A percentile compares a stretch with the other conserved stretches of the same genome.
These are phyloP conservation scores for Leptinotarsa tumamoca DNA, from an alignment of 2,888 invertebrate genomes.

Conservation along the genomic window DNA sequence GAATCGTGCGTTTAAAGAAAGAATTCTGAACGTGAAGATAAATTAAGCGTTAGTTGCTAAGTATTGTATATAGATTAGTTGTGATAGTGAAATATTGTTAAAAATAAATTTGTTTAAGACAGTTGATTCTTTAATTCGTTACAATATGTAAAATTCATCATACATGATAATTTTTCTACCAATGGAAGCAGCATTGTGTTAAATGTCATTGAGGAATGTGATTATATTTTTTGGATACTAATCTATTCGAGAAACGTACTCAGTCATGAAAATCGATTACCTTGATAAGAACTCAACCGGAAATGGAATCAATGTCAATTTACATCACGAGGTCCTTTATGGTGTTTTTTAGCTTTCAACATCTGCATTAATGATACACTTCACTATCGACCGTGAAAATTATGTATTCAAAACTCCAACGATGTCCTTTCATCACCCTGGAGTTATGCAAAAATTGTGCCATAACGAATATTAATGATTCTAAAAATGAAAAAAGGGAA, in stretches of 20 bases:
- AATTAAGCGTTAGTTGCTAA: too few species aligned
- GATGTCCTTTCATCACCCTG: not conserved
- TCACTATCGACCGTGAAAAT: conserved; percentile 5
- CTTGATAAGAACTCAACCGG: not conserved
- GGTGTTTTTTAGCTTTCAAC: conserved; percentile 3
- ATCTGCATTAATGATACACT: conserved; percentile 17
- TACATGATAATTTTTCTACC: too few species aligned
- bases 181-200: too few species aligned
- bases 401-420: conserved; percentile 6
- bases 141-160: too few species aligned
- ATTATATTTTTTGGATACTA: too few species aligned
- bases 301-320: not conserved
- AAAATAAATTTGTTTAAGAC: too few species aligned
- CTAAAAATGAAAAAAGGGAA: conserved; percentile 5
- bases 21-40: too few species aligned
- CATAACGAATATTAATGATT: conserved; percentile 20
- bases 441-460: conserved; percentile 5
- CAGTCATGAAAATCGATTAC: not conserved
- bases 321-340: not conserved
- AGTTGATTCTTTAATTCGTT: too few species aligned
- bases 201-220: too few species aligned
- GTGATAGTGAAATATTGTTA: too few species aligned
- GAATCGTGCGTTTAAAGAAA: too few species aligned
- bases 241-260: not conserved
- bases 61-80: too few species aligned